Evolutionary conservation across 2,113 vertebrate species (phyloP).

Genomic region (Campylomormyrus tamandua): DNA sequence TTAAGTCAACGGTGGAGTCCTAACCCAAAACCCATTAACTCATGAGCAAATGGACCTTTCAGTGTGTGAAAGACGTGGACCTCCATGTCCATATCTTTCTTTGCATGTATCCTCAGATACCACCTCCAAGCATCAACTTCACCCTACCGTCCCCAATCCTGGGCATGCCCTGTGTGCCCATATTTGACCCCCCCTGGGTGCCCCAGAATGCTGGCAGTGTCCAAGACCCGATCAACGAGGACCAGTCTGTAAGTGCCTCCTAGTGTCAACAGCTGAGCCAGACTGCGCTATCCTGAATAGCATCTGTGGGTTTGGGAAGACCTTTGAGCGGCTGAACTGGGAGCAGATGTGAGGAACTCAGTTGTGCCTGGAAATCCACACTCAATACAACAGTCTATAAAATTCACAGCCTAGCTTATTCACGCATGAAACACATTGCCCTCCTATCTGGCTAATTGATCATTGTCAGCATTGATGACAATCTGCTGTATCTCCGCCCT

Average conservation of each 20-base stretch:
- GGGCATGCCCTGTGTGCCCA: constrained; percentile 96
- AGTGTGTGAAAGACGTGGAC: not conserved
- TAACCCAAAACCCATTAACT: not conserved
- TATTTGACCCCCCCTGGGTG: constrained; percentile 97
- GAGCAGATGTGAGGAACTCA: not conserved
- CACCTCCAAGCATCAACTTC: constrained; percentile 97
- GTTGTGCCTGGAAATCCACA: not conserved
- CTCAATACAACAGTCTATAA: not conserved
- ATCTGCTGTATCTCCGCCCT: not conserved
- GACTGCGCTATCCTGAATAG: not conserved
- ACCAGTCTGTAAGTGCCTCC: constrained; percentile 82
- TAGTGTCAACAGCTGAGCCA: too few relatives aligned
- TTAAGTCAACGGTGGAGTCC: not conserved
- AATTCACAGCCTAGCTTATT: not conserved
- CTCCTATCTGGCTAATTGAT: not conserved
- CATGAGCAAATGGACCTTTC: not conserved
- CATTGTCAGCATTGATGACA: not conserved
- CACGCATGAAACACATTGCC: not conserved
- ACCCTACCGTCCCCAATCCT: constrained; percentile 94
- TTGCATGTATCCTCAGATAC: constrained; percentile 66
- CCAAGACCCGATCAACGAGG: constrained; percentile 94
- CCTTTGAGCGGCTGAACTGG: not conserved
- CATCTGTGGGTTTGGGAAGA: not conserved
- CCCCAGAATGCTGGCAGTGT: constrained; percentile 94
- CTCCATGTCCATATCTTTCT: not conserved